Evolutionary conservation across 53 echinoderm and acorn worm genomes (phyloP), one percentile per base, ranked within the genome.

Genomic region (Glandiceps talaboti): DNA sequence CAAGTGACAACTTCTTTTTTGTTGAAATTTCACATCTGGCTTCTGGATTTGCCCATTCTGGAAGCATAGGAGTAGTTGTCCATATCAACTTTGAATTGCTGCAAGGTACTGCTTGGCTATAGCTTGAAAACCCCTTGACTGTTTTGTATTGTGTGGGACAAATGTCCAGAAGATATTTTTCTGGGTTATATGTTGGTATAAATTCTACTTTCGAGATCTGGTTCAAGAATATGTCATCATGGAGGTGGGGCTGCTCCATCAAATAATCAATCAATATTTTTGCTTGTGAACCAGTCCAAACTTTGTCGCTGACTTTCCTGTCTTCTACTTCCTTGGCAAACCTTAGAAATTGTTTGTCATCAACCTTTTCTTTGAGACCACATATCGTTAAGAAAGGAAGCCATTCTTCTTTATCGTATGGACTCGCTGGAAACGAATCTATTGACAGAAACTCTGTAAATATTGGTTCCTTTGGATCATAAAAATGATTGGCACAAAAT

Each of bases 291-390:
- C n/a, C n/a, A n/a, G n/a, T n/a, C n/a, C n/a, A n/a, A n/a, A n/a
- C n/a, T n/a, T n/a, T n/a, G n/a, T n/a, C n/a, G n/a, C n/a, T n/a
- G n/a, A n/a, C n/a, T n/a, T n/a, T n/a, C n/a, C n/a, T n/a, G n/a
- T n/a, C n/a, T 82, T 82, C 82, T 27, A 86, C 29, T 12, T 78
- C 82, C 30, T 33, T 74, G 64, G 64, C 64, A 45, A 45, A 45
- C 20, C 20, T 20, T 45, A 45, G 6, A 20, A 45, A 45, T 12
- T 45, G 6, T 20, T 45, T 45, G 64, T 45, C 64, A 45, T 20
- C 20, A 45, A 45, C 64, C 20, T 45, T 20, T 20, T 45, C 64
- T 20, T 45, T 6, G 64, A 45, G 64, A 45, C 64, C 64, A 45
- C 6, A 20, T 45, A 12, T 20, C 20, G 20, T 20, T 12, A 45